Conservation (phyloP, 2,113 vertebrate species). For the Apaloderma vittatum region DNA sequence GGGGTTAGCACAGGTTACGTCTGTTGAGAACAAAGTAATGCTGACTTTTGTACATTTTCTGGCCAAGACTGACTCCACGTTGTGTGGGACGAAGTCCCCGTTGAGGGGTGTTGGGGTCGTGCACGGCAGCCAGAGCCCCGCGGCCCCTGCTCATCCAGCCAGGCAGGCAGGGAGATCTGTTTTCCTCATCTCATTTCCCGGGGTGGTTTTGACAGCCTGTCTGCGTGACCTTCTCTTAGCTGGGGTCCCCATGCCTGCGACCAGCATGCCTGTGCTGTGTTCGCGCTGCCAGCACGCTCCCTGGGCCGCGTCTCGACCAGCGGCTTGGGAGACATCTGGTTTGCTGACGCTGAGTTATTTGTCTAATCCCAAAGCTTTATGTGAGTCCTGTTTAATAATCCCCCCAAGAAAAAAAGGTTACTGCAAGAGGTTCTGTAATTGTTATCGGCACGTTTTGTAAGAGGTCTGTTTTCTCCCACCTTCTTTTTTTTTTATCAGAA, state of each 20-base stretch:
- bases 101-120: background rate
- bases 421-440: background rate
- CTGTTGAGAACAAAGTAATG: background rate
- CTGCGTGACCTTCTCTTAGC: background rate
- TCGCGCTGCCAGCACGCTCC: background rate
- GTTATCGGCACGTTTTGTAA: background rate
- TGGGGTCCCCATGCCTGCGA: background rate
- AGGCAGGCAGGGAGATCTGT: background rate
- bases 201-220: background rate
- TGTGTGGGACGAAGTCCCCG: background rate
- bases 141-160: background rate
- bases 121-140: background rate
- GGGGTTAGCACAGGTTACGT: background rate
- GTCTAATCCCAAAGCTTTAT: background rate
- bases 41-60: background rate
- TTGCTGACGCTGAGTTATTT: background rate
- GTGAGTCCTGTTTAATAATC: background rate
- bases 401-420: background rate
- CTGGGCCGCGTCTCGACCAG: accelerated
- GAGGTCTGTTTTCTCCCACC: background rate
- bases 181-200: background rate
- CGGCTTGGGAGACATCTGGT: background rate
- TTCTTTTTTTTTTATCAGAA: background rate
- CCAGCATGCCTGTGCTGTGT: background rate
- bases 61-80: accelerated